These are phyloP conservation scores for Conger conger DNA, from an alignment of 2,113 vertebrate genomes.

Conservation along the genomic window DNA sequence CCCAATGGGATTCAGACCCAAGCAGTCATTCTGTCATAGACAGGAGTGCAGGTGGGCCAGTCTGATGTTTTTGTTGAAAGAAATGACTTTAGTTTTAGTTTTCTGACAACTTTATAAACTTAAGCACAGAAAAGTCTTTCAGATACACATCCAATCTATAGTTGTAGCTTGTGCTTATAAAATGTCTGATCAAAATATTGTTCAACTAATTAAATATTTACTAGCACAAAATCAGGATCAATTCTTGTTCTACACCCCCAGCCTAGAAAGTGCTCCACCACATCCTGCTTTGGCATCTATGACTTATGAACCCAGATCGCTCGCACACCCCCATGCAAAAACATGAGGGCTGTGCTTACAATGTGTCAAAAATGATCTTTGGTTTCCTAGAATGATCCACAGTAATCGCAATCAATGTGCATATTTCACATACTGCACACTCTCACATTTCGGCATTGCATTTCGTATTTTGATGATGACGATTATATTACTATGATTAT, in stretches of 20 bases:
- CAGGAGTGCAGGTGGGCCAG: constrained; percentile 43
- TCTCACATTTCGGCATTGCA: not conserved
- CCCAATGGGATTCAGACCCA: constrained; percentile 46
- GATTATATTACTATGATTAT: not conserved
- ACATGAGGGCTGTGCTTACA: not conserved
- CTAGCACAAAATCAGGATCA: no score
- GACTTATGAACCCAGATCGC: constrained; percentile 39
- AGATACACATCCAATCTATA: no score
- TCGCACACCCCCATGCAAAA: constrained; percentile 3
- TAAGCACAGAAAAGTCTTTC: no score
- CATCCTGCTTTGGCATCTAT: constrained; percentile 35
- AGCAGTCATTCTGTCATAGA: constrained; percentile 48
- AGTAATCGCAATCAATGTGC: not conserved
- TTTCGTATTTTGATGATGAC: not conserved
- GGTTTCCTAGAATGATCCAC: not conserved
- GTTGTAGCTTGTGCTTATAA: no score
- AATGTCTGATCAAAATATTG: no score
- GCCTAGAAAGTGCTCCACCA: no score
- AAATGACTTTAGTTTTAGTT: no score
- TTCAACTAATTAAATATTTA: no score
- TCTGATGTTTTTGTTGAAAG: no score
- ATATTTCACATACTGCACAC: not conserved
- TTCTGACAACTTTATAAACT: no score
- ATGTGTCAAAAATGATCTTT: not conserved
- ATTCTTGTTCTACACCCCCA: no score